Conservation (phyloP, 2,113 vertebrate genomes). For the Okapia johnstoni region DNA sequence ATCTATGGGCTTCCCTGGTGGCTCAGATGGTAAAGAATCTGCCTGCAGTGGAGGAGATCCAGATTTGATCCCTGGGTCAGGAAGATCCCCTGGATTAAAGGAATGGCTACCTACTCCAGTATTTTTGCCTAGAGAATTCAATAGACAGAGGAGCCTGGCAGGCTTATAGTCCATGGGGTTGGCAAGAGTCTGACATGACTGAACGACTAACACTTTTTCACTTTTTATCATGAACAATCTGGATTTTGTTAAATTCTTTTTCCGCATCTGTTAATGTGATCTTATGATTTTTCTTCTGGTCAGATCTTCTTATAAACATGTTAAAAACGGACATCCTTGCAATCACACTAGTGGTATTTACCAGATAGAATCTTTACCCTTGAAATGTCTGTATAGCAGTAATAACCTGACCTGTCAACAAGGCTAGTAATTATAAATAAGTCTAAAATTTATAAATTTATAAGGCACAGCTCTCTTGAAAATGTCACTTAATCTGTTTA, state of each 20-base stretch:
- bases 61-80: background rate
- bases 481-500: constrained; percentile 27
- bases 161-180: background rate
- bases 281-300: background rate
- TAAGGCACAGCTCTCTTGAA: background rate
- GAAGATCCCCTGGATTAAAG: background rate
- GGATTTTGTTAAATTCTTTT: background rate
- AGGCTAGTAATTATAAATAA: background rate
- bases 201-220: background rate
- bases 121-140: background rate
- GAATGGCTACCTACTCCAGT: background rate
- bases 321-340: background rate
- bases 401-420: background rate
- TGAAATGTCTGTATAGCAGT: background rate
- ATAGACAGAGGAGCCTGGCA: background rate
- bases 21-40: background rate
- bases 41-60: background rate
- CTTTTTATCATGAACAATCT: background rate
- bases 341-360: background rate
- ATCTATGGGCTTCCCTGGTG: background rate
- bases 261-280: background rate
- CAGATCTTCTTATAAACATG: background rate
- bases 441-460: constrained; percentile 12
- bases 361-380: background rate
- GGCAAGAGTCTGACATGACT: background rate